Evolutionary conservation across 2,797 vertebrate species (phyloP), one percentile per base, ranked within the genome.

Genomic region (Sebastes cheni): DNA sequence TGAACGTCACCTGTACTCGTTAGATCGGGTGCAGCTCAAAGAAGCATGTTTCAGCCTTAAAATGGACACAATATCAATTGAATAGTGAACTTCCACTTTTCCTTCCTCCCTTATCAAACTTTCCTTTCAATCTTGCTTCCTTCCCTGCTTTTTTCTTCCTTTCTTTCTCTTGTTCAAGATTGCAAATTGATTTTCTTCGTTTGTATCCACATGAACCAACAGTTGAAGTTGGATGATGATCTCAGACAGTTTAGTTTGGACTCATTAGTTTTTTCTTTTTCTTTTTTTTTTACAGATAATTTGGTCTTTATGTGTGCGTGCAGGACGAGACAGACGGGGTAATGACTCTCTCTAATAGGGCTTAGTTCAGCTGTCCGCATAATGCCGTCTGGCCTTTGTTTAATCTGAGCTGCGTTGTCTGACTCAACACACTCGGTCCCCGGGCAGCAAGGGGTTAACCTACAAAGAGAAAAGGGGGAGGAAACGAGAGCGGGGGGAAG

Each of bases 341-440:
- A 89, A 90, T 80, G 85, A 85, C 86, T 89, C 84, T 81, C 81
- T 77, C 72, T 86, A 85, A 87, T 82, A 82, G 80, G 85, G 72
- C 70, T 91, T 88, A 89, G 88, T 81, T 92, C 87, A 87, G 88
- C 69, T 84, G 82, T 54, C 81, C 52, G 55, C 84, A 85, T 88
- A 74, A 90, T 82, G 77, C 79, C 58, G 77, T 92, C 91, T 91
- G 88, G 80, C 82, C 70, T 81, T 72, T 64, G 80, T 86, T 83
- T 91, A 84, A 84, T 84, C 83, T 85, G 70, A 67, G 79, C 25
- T 60, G 59, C 25, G 20, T 67, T 68, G 77, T 77, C 83, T 86
- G 68, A 72, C 72, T 82, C 65, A 2, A 34, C 72, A 66, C 79
- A 67, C 75, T 54, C 59, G 3, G 39, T 32, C 46, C 62, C 50